Evolutionary conservation across 1,140 invertebrate genomes (phyloP).

Genomic region (Charaxes varanes): DNA sequence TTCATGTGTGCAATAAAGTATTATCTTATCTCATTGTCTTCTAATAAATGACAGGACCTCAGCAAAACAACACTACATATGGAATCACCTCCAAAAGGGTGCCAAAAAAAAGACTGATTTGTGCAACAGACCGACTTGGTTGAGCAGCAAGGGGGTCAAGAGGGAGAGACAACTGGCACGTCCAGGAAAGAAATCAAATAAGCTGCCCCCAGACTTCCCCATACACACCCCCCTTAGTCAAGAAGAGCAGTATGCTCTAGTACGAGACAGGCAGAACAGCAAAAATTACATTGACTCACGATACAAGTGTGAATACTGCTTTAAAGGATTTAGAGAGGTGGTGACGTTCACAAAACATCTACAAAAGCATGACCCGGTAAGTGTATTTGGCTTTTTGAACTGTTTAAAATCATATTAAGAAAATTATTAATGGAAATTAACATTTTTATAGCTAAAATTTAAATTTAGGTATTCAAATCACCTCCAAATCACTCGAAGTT

Average conservation of each 20-base stretch:
- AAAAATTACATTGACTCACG: constrained; percentile 51
- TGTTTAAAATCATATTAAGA: no score
- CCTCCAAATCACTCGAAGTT: no score
- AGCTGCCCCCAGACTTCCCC: constrained; percentile 46
- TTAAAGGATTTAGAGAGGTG: constrained; percentile 44
- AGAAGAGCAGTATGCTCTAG: constrained; percentile 49
- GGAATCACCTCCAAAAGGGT: constrained; percentile 43
- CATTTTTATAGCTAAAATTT: no score
- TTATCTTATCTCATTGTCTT: no score
- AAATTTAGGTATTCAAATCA: no score
- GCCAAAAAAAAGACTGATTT: constrained; percentile 35
- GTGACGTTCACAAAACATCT: constrained; percentile 52
- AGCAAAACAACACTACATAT: constrained; percentile 55
- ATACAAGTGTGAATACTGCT: constrained; percentile 52
- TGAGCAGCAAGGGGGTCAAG: constrained; percentile 26
- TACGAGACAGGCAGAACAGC: constrained; percentile 36
- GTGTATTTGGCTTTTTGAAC: no score
- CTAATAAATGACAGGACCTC: no score
- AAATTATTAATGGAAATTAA: no score
- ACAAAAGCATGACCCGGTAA: constrained; percentile 62
- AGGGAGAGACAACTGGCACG: constrained; percentile 23
- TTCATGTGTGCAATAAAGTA: no score
- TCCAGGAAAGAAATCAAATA: constrained; percentile 27
- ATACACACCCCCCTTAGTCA: constrained; percentile 43
- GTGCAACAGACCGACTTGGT: constrained; percentile 30